phyloP scores from a whole-genome alignment of 2,888 invertebrate species.

The Dioctria linearis region DNA sequence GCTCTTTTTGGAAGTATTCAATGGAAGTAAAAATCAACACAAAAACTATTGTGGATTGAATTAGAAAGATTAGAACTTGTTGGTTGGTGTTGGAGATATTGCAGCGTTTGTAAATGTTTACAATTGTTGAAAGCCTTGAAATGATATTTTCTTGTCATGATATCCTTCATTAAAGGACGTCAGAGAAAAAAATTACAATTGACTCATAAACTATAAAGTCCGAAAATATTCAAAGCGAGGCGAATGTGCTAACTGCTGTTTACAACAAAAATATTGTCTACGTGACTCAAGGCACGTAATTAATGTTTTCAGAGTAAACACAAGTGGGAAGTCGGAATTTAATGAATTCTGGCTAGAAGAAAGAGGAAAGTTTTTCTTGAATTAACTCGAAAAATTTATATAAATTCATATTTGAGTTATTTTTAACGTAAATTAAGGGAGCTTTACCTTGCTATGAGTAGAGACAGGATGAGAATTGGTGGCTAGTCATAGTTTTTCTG shows the following conservation, averaged over 20 bases:
- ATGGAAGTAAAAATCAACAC: no score
- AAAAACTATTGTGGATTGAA: no score
- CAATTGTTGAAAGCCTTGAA: no score
- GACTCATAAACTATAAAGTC: not conserved
- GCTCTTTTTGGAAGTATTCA: no score
- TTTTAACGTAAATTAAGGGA: no score
- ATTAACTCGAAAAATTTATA: constrained; percentile 7
- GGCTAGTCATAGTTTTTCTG: no score
- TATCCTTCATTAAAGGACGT: not conserved
- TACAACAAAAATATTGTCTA: constrained; percentile 8
- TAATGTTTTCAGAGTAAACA: not conserved
- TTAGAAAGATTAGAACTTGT: no score
- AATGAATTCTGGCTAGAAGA: not conserved
- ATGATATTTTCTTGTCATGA: no score
- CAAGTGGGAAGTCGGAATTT: constrained; percentile 16
- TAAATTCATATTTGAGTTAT: not conserved
- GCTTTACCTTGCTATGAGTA: no score
- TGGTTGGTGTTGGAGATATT: no score
- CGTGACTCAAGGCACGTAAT: constrained; percentile 30
- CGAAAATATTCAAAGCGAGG: not conserved
- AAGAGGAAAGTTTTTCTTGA: constrained; percentile 24
- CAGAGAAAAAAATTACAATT: not conserved
- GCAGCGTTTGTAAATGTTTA: no score
- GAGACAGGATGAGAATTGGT: no score
- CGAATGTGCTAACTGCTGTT: not conserved